Evolutionary conservation across 2,113 vertebrate species (phyloP).

Genomic region (Mirza zaza): DNA sequence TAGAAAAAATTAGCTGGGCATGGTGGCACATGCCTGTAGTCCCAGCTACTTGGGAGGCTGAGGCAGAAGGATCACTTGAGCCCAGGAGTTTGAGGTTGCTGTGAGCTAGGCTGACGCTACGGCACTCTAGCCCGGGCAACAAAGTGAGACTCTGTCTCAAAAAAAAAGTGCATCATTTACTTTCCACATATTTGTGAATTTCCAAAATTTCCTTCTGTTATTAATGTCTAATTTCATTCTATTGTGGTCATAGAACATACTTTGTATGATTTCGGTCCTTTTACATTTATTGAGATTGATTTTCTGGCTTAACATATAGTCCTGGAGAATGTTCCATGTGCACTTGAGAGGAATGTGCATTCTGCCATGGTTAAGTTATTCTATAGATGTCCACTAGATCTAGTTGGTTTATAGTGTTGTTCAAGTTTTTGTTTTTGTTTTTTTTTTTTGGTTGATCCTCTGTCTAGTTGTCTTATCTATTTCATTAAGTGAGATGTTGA

Average conservation of each 20-base stretch:
- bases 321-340: not conserved
- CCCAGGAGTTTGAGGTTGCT: too few species aligned
- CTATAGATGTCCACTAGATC: not conserved
- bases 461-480: not conserved
- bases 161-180: not conserved
- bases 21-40: too few species aligned
- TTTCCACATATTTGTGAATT: constrained; percentile 11
- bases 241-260: not conserved
- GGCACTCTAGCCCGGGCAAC: too few species aligned
- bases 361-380: not conserved
- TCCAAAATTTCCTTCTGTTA: not conserved
- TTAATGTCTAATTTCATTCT: constrained; percentile 19
- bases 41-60: too few species aligned
- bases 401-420: not conserved
- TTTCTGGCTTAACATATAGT: not conserved
- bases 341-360: not conserved
- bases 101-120: too few species aligned
- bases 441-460: not conserved
- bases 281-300: not conserved
- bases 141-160: too few species aligned
- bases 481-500: not conserved
- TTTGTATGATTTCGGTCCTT: not conserved
- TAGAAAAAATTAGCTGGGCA: too few species aligned
- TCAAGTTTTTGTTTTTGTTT: not conserved
- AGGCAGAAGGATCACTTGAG: too few species aligned